Percentiles rank a stretch among this genome's conserved stretches.
phyloP scores from a whole-genome alignment of 2,888 invertebrate genomes.

The Apotomis betuletana region DNA sequence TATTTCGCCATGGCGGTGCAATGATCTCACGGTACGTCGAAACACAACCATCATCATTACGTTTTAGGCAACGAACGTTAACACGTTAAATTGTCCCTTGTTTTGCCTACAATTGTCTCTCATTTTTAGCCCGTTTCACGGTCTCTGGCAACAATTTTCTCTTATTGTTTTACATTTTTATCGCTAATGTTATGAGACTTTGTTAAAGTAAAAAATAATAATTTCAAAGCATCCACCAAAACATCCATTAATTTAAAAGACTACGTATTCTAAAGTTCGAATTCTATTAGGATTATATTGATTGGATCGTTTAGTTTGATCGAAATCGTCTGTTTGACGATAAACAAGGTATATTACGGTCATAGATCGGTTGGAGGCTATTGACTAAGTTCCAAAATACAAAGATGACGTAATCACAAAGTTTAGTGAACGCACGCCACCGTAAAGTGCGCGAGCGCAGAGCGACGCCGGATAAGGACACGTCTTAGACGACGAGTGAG shows the following conservation, averaged over 20 bases:
- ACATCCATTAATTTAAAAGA: neutral
- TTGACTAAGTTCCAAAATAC: conserved; percentile 70
- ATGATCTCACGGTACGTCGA: conserved; percentile 56
- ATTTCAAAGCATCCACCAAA: neutral
- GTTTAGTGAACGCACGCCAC: conserved; percentile 75
- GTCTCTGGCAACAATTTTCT: conserved; percentile 13
- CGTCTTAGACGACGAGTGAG: conserved; percentile 15
- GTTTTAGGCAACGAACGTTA: conserved; percentile 47
- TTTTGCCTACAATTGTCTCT: conserved; percentile 25
- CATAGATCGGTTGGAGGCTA: conserved; percentile 67
- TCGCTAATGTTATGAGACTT: neutral
- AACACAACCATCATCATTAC: conserved; percentile 46
- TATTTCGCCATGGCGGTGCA: conserved; percentile 61
- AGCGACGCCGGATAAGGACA: conserved; percentile 26
- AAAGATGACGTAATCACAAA: conserved; percentile 75
- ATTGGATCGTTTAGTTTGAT: conserved; percentile 24
- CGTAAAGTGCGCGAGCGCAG: conserved; percentile 30
- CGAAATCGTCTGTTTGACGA: conserved; percentile 24
- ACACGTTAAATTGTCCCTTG: conserved; percentile 38
- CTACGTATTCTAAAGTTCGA: neutral
- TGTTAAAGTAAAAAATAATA: neutral
- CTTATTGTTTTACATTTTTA: neutral
- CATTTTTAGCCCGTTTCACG: conserved; percentile 13
- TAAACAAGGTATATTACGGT: conserved; percentile 55
- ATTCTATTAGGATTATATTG: conserved; percentile 19